Conservation (phyloP, 2,113 vertebrate species). For the Muntiacus reevesi region DNA sequence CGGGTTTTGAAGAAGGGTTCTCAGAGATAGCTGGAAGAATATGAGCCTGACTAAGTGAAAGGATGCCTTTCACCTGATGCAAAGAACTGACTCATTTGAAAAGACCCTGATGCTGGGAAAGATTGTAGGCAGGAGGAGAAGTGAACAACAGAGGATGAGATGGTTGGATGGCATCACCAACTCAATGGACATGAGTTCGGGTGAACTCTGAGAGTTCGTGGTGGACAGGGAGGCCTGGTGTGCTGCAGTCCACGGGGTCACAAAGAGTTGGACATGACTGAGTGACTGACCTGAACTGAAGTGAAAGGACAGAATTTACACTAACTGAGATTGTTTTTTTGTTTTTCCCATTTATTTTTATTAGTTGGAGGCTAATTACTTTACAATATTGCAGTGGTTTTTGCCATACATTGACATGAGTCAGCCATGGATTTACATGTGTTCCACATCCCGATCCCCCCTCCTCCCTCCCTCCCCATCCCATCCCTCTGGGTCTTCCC, state of each 20-base stretch:
- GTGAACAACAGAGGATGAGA: background rate
- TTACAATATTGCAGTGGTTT: no score
- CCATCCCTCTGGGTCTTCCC: no score
- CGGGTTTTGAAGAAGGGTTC: background rate
- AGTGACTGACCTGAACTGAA: background rate
- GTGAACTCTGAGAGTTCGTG: background rate
- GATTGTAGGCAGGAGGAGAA: background rate
- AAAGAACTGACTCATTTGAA: background rate
- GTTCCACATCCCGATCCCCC: no score
- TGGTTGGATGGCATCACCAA: background rate
- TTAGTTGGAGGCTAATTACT: no score
- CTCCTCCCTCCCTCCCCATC: no score
- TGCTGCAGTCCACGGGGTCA: background rate
- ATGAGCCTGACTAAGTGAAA: background rate
- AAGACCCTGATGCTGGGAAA: background rate
- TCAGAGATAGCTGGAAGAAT: background rate
- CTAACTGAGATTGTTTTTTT: background rate
- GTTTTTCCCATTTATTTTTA: no score
- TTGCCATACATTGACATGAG: no score
- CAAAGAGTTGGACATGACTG: background rate
- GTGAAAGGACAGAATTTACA: background rate
- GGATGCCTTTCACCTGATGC: background rate
- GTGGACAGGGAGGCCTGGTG: background rate
- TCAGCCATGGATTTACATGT: no score
- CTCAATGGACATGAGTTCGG: background rate